A percentile compares a stretch with the other conserved stretches of the same genome.
Conservation (phyloP, 2,797 vertebrate species). For the Rhyacichthys aspro region DNA sequence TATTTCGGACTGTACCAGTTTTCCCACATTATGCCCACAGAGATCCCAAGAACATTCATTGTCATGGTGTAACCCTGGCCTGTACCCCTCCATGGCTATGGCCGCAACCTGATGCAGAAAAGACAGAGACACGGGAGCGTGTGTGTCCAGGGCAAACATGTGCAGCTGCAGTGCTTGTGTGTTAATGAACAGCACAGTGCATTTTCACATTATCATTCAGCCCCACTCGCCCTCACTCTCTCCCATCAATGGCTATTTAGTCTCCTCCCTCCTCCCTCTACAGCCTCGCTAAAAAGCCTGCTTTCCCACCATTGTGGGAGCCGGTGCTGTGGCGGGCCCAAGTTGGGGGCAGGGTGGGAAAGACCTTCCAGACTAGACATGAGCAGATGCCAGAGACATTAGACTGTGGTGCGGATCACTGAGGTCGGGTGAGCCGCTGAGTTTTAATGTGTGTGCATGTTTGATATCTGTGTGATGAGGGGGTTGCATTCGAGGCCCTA, state of each 20-base stretch:
- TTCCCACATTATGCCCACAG: background rate
- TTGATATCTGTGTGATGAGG: conserved; percentile 71
- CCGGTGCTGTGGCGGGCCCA: conserved; percentile 73
- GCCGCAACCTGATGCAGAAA: conserved; percentile 56
- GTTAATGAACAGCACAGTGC: conserved; percentile 82
- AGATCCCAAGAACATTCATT: conserved; percentile 5
- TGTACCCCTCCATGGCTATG: conserved; percentile 73
- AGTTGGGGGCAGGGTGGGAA: conserved; percentile 84
- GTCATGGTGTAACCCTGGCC: conserved; percentile 42
- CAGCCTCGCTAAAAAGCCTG: conserved; percentile 81
- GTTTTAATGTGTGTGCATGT: conserved; percentile 89
- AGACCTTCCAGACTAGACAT: conserved; percentile 86
- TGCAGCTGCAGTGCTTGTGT: conserved; percentile 91
- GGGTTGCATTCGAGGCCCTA: conserved; percentile 42
- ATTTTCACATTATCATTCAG: conserved; percentile 90
- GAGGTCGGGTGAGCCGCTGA: conserved; percentile 86
- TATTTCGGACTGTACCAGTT: conserved; percentile 4
- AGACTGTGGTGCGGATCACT: conserved; percentile 86
- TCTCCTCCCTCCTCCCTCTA: conserved; percentile 60
- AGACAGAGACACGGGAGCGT: conserved; percentile 56
- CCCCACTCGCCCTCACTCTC: conserved; percentile 62
- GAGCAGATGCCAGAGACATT: conserved; percentile 99
- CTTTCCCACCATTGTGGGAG: conserved; percentile 93
- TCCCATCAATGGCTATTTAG: conserved; percentile 91
- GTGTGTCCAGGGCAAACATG: conserved; percentile 74